Evolutionary conservation across 2,888 invertebrate species (phyloP).

Genomic region (Chalcosyrphus nemorum): DNA sequence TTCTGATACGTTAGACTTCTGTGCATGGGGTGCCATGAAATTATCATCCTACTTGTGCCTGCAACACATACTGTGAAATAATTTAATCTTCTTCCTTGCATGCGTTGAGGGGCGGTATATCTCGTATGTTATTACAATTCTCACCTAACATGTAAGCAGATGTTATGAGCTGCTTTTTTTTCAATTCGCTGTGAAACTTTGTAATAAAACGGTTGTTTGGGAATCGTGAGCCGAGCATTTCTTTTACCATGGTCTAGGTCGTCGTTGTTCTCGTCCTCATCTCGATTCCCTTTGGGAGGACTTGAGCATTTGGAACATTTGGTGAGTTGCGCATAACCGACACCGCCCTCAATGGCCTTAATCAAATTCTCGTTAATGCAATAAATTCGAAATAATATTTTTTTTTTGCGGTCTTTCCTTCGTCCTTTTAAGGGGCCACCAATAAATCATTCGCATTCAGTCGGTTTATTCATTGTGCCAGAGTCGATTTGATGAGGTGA

Average conservation of each 20-base stretch:
- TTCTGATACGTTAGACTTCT: too few relatives aligned
- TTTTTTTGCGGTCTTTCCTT: slow-evolving; percentile 1
- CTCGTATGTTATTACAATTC: not conserved
- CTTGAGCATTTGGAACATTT: not conserved
- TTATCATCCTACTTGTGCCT: not conserved
- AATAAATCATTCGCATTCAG: slow-evolving; percentile 36
- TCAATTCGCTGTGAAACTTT: not conserved
- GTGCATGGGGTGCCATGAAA: too few relatives aligned
- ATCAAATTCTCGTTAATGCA: slow-evolving; percentile 39
- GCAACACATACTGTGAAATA: not conserved
- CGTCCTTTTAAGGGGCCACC: slow-evolving; percentile 10
- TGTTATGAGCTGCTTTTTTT: not conserved
- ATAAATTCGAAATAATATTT: slow-evolving; percentile 11
- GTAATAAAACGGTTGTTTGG: not conserved
- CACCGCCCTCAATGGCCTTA: slow-evolving; percentile 7
- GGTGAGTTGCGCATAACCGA: not conserved
- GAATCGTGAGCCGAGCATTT: not conserved
- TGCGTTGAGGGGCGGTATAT: not conserved
- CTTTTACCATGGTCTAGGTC: not conserved
- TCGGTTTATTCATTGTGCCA: slow-evolving; percentile 12
- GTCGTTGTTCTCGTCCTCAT: too few relatives aligned
- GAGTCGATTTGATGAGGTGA: slow-evolving; percentile 18
- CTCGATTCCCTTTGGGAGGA: not conserved
- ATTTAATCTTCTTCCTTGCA: not conserved
- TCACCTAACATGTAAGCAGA: slow-evolving; percentile 5